phyloP scores from a whole-genome alignment of 1,140 invertebrate species.

The Mylabris phalerata region DNA sequence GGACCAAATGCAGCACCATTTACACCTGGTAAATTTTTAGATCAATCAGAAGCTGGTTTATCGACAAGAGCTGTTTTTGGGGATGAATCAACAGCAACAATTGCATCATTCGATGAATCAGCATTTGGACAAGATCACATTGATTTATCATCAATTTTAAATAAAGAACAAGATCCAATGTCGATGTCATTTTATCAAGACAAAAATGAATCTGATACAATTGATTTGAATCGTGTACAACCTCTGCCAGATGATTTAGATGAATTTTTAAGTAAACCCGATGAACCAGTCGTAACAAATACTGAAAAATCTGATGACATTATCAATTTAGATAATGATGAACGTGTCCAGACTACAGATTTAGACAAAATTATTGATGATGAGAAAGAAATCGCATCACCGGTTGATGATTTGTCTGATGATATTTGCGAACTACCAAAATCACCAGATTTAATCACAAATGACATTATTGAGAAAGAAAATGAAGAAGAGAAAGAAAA shows the following conservation, averaged over 20 bases:
- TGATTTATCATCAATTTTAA: conserved; percentile 27
- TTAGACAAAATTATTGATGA: conserved; percentile 29
- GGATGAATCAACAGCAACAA: conserved; percentile 39
- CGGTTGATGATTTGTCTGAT: conserved; percentile 19
- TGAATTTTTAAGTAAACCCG: conserved; percentile 40
- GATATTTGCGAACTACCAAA: conserved; percentile 22
- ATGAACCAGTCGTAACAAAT: conserved; percentile 31
- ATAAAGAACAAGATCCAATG: conserved; percentile 57
- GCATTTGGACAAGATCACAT: conserved; percentile 13
- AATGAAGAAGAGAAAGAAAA: neutral
- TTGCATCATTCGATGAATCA: conserved; percentile 18
- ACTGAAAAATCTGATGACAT: conserved; percentile 25
- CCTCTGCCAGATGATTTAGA: conserved; percentile 50
- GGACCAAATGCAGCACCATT: conserved; percentile 34
- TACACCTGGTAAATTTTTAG: conserved; percentile 35
- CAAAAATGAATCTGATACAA: conserved; percentile 46
- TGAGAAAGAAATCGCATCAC: conserved; percentile 30
- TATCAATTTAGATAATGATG: conserved; percentile 18
- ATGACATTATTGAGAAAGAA: conserved; percentile 10
- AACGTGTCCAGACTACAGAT: conserved; percentile 29
- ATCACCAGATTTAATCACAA: conserved; percentile 12
- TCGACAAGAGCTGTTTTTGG: conserved; percentile 48
- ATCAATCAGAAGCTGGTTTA: conserved; percentile 45
- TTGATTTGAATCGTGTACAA: conserved; percentile 58
- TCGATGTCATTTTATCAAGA: conserved; percentile 61